Evolutionary conservation across 1,140 invertebrate genomes (phyloP), one percentile per base, ranked within the genome.

Genomic region (Caenorhabditis tropicalis): DNA sequence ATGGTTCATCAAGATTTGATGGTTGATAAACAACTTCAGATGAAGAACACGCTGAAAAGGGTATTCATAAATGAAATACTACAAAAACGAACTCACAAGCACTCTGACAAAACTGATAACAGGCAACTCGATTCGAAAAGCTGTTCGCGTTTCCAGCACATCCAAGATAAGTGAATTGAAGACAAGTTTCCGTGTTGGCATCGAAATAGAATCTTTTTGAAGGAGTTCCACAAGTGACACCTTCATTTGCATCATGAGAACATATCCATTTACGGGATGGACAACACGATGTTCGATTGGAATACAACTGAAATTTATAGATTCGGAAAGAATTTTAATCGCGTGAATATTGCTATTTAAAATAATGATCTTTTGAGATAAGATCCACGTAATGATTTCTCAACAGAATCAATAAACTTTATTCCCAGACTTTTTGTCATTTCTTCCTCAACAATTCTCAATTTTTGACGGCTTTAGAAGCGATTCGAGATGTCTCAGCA

Each of bases 71-170:
- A n/a, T n/a, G n/a, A n/a, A n/a, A n/a, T n/a, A n/a, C n/a, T n/a
- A n/a, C n/a, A n/a, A n/a, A n/a, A n/a, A n/a, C 1, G 4, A 6
- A 31, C 79, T 81, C 16, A 84, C 83, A 65, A n/a, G 83, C 83
- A 24, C 70, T 80, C 31, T 84, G 83, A 74, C 85, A 86, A 43
- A 74, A 86, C 31, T 83, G 74, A 51, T 85, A 80, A 29, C 85
- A 86, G 4, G 85, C 82, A 7, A 74, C 82, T n/a, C 74, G 36
- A 21, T 65, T 85, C 12, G 79, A 31, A 33, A 86, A 86, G 29
- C 85, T 87, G 56, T 87, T 87, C 19, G 74, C 58, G 60, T 87
- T 87, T 29, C 86, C 86, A 3, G 74, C 86, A 81, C 86, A 87
- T 27, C 86, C 86, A 16, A 48, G 15, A 51, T 60, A 87, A 29